Base-by-base conservation (phyloP, 1,140 invertebrate species). In the Berghia stephanieae region DNA sequence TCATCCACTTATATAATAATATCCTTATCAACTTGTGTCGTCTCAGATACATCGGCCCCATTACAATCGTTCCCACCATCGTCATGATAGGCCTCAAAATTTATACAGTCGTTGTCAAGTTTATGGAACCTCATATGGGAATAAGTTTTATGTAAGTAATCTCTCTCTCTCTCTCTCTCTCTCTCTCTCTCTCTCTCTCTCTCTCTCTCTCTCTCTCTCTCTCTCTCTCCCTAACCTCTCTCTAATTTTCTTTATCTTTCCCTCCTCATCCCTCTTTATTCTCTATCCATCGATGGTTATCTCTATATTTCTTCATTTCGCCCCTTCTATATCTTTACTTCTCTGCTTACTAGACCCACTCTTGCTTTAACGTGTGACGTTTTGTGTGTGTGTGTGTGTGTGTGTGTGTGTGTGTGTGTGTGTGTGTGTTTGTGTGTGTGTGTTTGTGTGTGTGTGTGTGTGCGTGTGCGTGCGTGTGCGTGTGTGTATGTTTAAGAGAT, bases 41-140 rank as follows among this genome's bases (percentile, higher is more conserved):
- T 60, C 82, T 88, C 8, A 84, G 86, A 55, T 91, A 86, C 77
- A 88, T 91, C 38, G 91, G 90, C 6, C 91, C 91, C n/a, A 83
- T 91, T 72, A 90, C 90, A 1, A 87, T 91, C 8, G 87, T 90
- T 21, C 90, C 91, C 0, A 87, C 90, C 0, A 88, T 91, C 24
- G 82, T 87, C 1, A 79, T 91, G 24, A 87, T 90, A 55, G 91
- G 90, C 1, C 77, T 91, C 0, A 86, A 88, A 6, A 80, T 90
- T 0, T 90, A 89, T 69, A 83, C 85, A 49, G 80, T 85, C 10
- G 87, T 86, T 5, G 83, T 86, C 5, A 79, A 83, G 21, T 84
- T 89, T 46, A 86, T 85, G 8, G 79, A 88, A n/a, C 83, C 82
- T 40, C 86, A n/a, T n/a, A n/a, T n/a, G n/a, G n/a, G n/a, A n/a